phyloP scores from a whole-genome alignment of 1,140 invertebrate genomes.

The Platorchestia sp. region DNA sequence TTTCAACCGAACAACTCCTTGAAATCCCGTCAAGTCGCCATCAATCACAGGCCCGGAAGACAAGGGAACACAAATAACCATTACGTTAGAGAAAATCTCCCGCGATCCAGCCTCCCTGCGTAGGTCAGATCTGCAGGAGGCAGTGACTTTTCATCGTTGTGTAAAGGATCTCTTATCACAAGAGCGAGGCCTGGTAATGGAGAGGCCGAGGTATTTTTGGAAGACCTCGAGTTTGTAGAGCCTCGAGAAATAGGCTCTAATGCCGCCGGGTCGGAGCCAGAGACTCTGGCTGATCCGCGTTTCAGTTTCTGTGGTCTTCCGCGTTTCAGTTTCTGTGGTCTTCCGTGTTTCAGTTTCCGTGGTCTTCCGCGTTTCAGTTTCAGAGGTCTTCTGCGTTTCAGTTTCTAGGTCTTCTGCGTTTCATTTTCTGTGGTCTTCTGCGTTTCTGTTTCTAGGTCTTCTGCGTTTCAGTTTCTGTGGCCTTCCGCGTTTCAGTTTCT shows the following conservation, averaged over 20 bases:
- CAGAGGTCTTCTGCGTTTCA: not conserved
- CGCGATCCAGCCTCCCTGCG: not conserved
- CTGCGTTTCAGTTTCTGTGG: not conserved
- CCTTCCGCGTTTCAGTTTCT: not conserved
- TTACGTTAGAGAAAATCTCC: not conserved
- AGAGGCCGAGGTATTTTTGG: not conserved
- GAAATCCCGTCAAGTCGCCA: not conserved
- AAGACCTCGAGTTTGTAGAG: not conserved
- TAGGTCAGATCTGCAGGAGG: not conserved
- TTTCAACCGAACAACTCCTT: not conserved
- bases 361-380: not conserved
- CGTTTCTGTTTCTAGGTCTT: too few relatives aligned
- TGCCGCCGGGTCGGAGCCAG: not conserved
- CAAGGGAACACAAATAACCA: not conserved
- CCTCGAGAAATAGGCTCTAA: not conserved
- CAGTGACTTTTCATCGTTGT: not conserved
- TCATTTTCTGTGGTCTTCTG: not conserved
- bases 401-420: too few relatives aligned
- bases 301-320: not conserved
- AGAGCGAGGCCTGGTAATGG: not conserved
- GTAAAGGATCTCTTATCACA: not conserved
- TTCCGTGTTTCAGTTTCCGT: not conserved
- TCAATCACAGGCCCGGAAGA: not conserved
- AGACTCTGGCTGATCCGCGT: not conserved
- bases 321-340: too few relatives aligned